Base-by-base conservation (phyloP, 1,140 invertebrate species). In the Macrobrachium nipponense region DNA sequence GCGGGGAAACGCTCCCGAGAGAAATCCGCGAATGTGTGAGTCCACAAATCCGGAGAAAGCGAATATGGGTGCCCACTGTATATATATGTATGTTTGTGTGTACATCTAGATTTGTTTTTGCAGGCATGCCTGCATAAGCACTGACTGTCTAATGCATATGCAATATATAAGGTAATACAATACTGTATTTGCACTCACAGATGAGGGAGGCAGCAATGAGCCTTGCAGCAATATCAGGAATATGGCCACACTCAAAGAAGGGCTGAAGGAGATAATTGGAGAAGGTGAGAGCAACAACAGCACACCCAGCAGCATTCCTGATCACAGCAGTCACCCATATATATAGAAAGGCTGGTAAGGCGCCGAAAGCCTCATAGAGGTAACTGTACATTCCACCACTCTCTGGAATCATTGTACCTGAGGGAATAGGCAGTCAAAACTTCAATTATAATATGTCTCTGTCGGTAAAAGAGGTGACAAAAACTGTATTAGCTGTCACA, bases 301-400 rank as follows among this genome's bases (percentile, higher is more conserved):
- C 97, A 91, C 97, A 96, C 14, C 95, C 95, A 87, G 97, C 96
- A 78, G 96, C 96, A 14, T 93, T 92, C 82, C 17, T 88, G 83
- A 97, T 95, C 88, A 97, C 94, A 77, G 96, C 92, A 17, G 95
- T 92, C 58, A 94, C 97, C 97, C 97, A 99, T 4, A 98, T 92
- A 90, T 97, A 98, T 4, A 99, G 92, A 91, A 99, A 99, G 2
- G 97, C 97, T 15, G 96, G 96, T 44, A 99, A 91, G n/a, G 96
- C 93, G n/a, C 98, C 98, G 91, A 97, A 98, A 0, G 97, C 95
- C 90, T 96, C 95, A 89, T 94, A 93, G 87, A 98, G 96, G 89
- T 98, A 98, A 14, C 96, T 96, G 91, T 98, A 98, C 91, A 98
- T 97, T 14, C 97, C 97, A 3, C 97, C 97, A 79, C 96, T 97